Evolutionary conservation across 2,113 vertebrate genomes (phyloP).

Genomic region (Percopsis transmontana): DNA sequence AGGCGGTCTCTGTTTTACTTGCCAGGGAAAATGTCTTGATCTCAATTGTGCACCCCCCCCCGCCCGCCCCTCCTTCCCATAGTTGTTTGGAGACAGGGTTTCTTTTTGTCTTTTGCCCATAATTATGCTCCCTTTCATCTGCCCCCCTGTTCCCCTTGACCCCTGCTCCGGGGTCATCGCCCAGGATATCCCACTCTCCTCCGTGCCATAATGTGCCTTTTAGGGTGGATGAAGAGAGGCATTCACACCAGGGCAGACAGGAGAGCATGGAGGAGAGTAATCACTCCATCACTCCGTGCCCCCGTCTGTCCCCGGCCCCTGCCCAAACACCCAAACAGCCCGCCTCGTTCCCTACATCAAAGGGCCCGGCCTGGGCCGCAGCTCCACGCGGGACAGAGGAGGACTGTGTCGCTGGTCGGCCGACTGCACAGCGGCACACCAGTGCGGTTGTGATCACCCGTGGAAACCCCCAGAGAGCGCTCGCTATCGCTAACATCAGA

Average conservation of each 20-base stretch:
- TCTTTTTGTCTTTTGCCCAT: slow-evolving; percentile 79
- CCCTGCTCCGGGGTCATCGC: slow-evolving; percentile 76
- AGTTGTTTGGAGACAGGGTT: slow-evolving; percentile 82
- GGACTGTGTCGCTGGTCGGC: slow-evolving; percentile 51
- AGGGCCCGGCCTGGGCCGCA: slow-evolving; percentile 52
- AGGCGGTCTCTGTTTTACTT: slow-evolving; percentile 48
- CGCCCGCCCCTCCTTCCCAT: slow-evolving; percentile 68
- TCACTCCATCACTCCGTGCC: slow-evolving; percentile 79
- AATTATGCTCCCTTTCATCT: slow-evolving; percentile 82
- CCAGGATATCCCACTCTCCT: slow-evolving; percentile 84
- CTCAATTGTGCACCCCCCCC: slow-evolving; percentile 62
- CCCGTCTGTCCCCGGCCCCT: slow-evolving; percentile 71
- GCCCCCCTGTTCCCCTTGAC: slow-evolving; percentile 82
- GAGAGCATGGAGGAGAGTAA: slow-evolving; percentile 75
- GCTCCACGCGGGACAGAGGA: slow-evolving; percentile 50
- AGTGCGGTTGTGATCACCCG: slow-evolving; percentile 19
- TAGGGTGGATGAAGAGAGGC: slow-evolving; percentile 80
- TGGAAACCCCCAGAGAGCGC: slow-evolving; percentile 53
- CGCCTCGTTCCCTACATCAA: slow-evolving; percentile 72
- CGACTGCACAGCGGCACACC: slow-evolving; percentile 30
- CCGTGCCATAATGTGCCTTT: slow-evolving; percentile 80
- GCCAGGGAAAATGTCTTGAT: slow-evolving; percentile 76
- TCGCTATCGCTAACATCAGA: slow-evolving; percentile 4
- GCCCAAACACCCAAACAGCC: slow-evolving; percentile 78
- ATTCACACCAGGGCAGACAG: slow-evolving; percentile 80